Evolutionary conservation across 37 sponge, comb jelly and placozoan genomes (phyloP), one percentile per base, ranked within the genome.

Genomic region (Ephydatia muelleri): DNA sequence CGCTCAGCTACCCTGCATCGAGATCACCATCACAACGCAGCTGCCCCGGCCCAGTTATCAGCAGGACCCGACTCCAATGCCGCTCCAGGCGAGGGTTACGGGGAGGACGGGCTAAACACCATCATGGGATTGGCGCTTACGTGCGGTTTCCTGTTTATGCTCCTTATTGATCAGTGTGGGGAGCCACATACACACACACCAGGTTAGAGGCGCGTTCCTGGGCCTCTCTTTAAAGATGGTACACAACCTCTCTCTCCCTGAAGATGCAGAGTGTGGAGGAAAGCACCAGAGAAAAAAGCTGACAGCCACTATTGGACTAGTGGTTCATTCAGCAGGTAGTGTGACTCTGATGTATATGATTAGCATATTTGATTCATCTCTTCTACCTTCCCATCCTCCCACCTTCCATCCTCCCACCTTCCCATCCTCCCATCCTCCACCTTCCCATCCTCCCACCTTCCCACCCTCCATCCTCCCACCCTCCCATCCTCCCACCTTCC

Each of bases 281-380:
- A 82, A 66, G 38, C 85, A 84, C 82, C 82, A 27, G 31, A 88
- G 81, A 32, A 49, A 40, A 49, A 92, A 85, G n/a, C 70, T 87
- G 38, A 97, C 97, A 21, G 96, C 96, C 30, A 95, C 96, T 30
- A 93, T 97, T 79, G 97, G 97, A 67, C 88, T 97, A 29, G 90
- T 97, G 2, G 93, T 97, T n/a, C 97, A 97, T 77, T 91, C 97
- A 35, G 97, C 96, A 69, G 96, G 96, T 95, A 68, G 16, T 21
- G 12, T 43, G 33, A 39, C 36, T 29, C 26, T 35, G 32, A 3
- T 77, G 65, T 36, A 26, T 28, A 29, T 28, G 28, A 26, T 16
- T 76, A 35, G 5, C 31, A 34, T 3, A 35, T 21, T 2, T 34
- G 14, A 5, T 28, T 43, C 47, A 11, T 43, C 47, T 8, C 47